A percentile compares a stretch with the other conserved stretches of the same genome.
Conservation (phyloP, 1,140 invertebrate species). For the Drosophila jambulina region DNA sequence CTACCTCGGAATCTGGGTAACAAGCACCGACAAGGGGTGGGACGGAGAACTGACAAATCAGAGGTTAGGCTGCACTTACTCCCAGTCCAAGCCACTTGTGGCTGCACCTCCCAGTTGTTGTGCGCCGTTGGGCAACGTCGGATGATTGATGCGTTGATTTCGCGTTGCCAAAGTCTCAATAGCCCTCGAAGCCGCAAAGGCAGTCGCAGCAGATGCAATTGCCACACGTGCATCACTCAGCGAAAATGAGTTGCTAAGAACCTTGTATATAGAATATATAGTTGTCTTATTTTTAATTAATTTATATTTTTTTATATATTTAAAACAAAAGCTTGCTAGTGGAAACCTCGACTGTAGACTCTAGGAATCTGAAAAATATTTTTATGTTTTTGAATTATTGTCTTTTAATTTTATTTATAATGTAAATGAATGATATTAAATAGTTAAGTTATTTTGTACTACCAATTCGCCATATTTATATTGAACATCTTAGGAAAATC, state of each 20-base stretch:
- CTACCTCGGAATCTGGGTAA: slow-evolving; percentile 35
- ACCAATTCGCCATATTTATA: not conserved
- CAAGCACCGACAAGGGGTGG: not conserved
- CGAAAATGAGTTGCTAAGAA: slow-evolving; percentile 6
- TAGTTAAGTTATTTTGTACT: too few relatives aligned
- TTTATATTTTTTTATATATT: not conserved
- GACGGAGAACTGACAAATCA: not conserved
- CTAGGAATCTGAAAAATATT: not conserved
- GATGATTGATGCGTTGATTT: slow-evolving; percentile 77
- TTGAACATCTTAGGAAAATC: not conserved
- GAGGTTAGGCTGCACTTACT: slow-evolving; percentile 45
- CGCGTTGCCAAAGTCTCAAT: slow-evolving; percentile 63
- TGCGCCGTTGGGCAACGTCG: slow-evolving; percentile 48
- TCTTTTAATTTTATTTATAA: not conserved
- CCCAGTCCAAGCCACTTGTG: slow-evolving; percentile 10
- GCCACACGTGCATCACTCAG: slow-evolving; percentile 21
- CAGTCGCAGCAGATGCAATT: slow-evolving; percentile 25
- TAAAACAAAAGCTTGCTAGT: not conserved
- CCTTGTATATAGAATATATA: slow-evolving; percentile 2
- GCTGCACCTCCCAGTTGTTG: slow-evolving; percentile 38
- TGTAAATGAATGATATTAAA: too few relatives aligned
- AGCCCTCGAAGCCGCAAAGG: slow-evolving; percentile 68
- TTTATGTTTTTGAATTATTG: not conserved
- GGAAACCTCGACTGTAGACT: too few relatives aligned
- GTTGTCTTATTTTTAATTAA: not conserved